Percentiles rank a stretch among this genome's conserved stretches.
phyloP scores from a whole-genome alignment of 2,888 invertebrate species.

The Danaus chrysippus region DNA sequence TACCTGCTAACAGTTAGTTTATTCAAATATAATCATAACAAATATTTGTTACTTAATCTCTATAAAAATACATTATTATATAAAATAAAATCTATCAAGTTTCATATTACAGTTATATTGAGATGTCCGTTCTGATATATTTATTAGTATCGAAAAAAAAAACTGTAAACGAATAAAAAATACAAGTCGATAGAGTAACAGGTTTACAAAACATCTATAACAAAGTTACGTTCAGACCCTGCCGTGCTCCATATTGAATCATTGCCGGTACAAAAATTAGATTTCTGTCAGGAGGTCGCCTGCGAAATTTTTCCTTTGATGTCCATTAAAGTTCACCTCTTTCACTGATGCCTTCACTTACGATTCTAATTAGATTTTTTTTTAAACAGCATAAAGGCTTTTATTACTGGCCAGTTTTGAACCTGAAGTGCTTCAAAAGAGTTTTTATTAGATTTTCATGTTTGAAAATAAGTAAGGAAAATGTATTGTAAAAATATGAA shows the following conservation, averaged over 20 bases:
- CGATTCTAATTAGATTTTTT: background rate
- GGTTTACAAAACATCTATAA: constrained; percentile 59
- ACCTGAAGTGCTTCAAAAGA: too few relatives aligned
- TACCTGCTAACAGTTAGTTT: too few relatives aligned
- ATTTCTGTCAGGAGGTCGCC: constrained; percentile 45
- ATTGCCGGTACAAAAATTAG: constrained; percentile 63
- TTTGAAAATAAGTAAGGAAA: too few relatives aligned
- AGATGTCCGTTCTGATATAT: background rate
- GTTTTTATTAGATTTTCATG: too few relatives aligned
- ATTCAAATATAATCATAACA: too few relatives aligned
- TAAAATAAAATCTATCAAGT: constrained; percentile 11
- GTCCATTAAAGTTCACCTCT: constrained; percentile 51
- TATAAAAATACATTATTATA: too few relatives aligned
- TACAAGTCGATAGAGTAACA: constrained; percentile 42
- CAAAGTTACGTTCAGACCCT: constrained; percentile 42
- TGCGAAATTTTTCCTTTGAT: constrained; percentile 59
- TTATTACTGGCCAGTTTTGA: too few relatives aligned
- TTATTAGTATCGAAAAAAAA: background rate
- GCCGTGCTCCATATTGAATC: constrained; percentile 39
- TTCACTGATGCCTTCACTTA: constrained; percentile 39
- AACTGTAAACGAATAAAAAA: constrained; percentile 40
- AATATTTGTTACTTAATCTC: too few relatives aligned
- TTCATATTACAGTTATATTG: constrained; percentile 7
- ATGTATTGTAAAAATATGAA: too few relatives aligned
- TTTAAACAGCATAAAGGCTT: background rate